phyloP scores from a whole-genome alignment of 2,797 vertebrate genomes.

The Pygocentrus nattereri region DNA sequence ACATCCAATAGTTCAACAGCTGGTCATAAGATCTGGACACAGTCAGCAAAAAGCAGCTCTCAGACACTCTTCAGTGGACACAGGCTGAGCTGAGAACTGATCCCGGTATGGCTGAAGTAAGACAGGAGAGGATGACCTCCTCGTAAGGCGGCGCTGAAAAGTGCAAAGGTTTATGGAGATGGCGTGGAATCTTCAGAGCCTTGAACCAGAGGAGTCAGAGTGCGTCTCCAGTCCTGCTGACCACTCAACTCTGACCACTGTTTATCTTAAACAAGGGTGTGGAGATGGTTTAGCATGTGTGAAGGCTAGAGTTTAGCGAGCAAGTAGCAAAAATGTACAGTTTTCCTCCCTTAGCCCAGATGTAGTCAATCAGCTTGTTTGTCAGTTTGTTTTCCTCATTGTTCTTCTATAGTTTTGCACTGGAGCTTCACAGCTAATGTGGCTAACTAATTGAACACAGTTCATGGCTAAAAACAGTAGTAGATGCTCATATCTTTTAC shows the following conservation, averaged over 20 bases:
- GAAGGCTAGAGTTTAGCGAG: no score
- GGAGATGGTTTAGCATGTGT: not conserved
- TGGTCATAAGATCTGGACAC: not conserved
- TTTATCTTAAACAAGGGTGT: not conserved
- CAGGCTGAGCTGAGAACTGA: constrained; percentile 9
- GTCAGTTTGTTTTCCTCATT: no score
- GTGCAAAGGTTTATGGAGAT: not conserved
- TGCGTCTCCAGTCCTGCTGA: not conserved
- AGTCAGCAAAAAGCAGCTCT: not conserved
- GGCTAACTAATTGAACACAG: no score
- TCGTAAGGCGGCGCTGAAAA: not conserved
- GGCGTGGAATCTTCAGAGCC: not conserved
- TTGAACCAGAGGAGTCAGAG: not conserved
- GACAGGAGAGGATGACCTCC: not conserved
- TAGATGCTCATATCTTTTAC: no score
- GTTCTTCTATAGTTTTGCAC: not conserved
- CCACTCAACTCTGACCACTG: not conserved
- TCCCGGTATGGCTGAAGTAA: not conserved
- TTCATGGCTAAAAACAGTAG: not conserved
- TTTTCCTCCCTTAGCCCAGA: not conserved
- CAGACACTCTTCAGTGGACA: not conserved
- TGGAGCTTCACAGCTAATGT: not conserved
- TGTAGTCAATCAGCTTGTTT: not conserved
- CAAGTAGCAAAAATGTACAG: no score
- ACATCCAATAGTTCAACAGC: not conserved